phyloP scores from a whole-genome alignment of 2,113 vertebrate species.

The Cyanistes caeruleus region DNA sequence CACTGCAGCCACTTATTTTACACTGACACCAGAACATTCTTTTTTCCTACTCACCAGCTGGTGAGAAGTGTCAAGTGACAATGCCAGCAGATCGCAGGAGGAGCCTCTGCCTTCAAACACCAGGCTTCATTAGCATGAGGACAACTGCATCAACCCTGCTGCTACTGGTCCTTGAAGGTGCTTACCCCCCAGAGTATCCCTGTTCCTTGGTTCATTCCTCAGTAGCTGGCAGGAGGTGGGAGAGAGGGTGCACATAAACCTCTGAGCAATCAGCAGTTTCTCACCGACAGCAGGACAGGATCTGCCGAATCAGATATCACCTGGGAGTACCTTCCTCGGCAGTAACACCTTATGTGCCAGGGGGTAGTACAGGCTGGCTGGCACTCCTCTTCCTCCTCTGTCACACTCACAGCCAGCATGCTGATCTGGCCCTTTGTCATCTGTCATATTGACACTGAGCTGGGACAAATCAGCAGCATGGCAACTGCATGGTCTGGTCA shows the following conservation, averaged over 20 bases:
- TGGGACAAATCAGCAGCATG: neutral
- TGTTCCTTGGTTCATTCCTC: neutral
- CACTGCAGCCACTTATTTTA: constrained; percentile 9
- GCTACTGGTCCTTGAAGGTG: neutral
- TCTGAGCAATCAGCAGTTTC: neutral
- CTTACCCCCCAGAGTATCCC: fast-evolving
- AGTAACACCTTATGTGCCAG: neutral
- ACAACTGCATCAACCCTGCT: neutral
- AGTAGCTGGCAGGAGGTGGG: neutral
- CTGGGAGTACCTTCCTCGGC: neutral
- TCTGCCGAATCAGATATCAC: neutral
- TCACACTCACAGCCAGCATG: neutral
- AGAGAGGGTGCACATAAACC: neutral
- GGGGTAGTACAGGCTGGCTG: neutral
- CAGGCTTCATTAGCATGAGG: neutral
- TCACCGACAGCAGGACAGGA: neutral
- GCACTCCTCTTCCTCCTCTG: neutral
- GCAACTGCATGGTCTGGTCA: neutral
- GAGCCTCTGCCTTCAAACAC: neutral
- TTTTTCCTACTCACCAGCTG: constrained; percentile 47
- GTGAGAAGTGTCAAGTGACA: constrained; percentile 4
- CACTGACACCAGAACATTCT: constrained; percentile 23
- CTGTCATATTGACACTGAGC: neutral
- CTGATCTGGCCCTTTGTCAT: neutral
- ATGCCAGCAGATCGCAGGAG: neutral